Base-by-base conservation (phyloP, 2,797 vertebrate genomes). In the Bucorvus abyssinicus region DNA sequence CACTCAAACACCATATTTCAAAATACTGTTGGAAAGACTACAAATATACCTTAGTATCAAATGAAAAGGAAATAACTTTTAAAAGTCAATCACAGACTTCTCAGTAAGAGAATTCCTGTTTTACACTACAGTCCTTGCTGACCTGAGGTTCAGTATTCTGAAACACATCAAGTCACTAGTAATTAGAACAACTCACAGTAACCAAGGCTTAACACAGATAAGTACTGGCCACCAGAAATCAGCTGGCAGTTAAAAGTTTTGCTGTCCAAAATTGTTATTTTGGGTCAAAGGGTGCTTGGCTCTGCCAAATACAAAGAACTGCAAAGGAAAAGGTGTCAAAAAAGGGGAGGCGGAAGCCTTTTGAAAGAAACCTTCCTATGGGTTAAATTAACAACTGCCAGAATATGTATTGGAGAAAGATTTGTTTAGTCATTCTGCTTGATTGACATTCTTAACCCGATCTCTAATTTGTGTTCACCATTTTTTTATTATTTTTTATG, bases 231-330 rank as follows among this genome's bases (percentile, higher is more conserved):
- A 42, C 18, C 7, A 50, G 32, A 92, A 90, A 60, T 27, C 14
- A 27, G 10, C 14, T 50, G 59, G 5, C 11, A 77, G 8, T 47
- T 13, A 73, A 21, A 76, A 52, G 2, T 73, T 84, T 50, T 92
- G 5, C 8, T 49, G 7, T n/a, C 6, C 6, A 59, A 81, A 87
- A 74, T 74, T 0, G 12, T 27, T 57, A 2, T 15, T 76, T 86
- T 73, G 1, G 4, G 20, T 6, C 4, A 69, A 32, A 0, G 1
- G 3, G 21, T 77, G 5, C 38, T 90, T 44, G 19, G 1, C 14
- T 65, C 42, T 83, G 42, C 4, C 26, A 67, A 50, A 63, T 32
- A 32, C 2, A 50, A 61, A 82, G 15, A 85, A 36, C 23, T 68
- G 17, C 4, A 42, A 59, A 70, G 2, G 18, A 59, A 61, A 12